Base-by-base conservation (phyloP, 1,140 invertebrate genomes). In the Latrodectus geometricus region DNA sequence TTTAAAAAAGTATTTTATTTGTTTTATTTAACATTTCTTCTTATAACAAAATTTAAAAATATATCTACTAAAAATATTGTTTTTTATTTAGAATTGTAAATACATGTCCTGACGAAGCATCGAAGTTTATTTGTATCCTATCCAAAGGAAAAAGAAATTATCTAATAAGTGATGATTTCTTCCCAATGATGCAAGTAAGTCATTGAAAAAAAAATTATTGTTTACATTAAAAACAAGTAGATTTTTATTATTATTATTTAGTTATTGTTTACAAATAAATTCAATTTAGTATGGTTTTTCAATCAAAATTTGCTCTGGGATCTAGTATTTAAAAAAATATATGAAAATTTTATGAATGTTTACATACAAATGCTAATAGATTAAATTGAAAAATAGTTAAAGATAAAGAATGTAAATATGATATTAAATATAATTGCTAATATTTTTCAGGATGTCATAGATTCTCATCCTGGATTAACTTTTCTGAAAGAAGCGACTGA, bases 401-500 rank as follows among this genome's bases (percentile, higher is more conserved):
- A 5, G 35, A 35, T 35, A 3, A 35, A 35, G 35, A 35, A 35
- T 35, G 5, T 5, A 35, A 5, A 35, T 1, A 35, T 3, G 5
- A 35, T 35, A 35, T 35, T 35, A 5, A 35, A 35, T 35, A 35
- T 35, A 84, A 61, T 73, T 8, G 21, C 65, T 61, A 61, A 76
- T 56, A 89, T 89, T 70, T 84, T 98, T 69, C 96, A 99, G 92
- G 99, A 99, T 92, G 96, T 99, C 2, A 98, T 99, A 35, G 97
- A 99, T 90, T 98, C 98, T n/a, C 98, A 99, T 93, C 98, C 98
- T 7, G 98, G 98, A 70, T 93, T 99, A 82, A 97, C 95, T 68
- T 99, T 99, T 92, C 93, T 99, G 17, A 97, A 98, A 91, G 97
- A 99, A 92, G 97, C 98, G 73, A 96, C 96, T 15, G 98, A 99